Percentiles rank a stretch among this genome's conserved stretches.
These are phyloP conservation scores for Electrophaes corylata DNA, from an alignment of 2,888 invertebrate species.

Conservation along the genomic window DNA sequence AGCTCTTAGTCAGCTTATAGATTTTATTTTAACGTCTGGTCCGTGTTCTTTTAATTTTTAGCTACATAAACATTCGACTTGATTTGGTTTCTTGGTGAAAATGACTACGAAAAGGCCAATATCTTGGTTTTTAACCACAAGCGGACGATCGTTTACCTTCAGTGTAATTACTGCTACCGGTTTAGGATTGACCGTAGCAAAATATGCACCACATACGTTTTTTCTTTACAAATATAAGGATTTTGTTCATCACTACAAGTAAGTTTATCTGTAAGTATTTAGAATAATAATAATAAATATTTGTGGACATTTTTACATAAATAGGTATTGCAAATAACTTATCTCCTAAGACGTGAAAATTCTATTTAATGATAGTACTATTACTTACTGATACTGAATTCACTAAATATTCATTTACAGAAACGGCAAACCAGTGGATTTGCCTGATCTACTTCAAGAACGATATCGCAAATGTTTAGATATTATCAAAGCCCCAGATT, in stretches of 20 bases:
- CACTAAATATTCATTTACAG: conserved; percentile 64
- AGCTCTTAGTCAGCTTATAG: no score
- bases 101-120: conserved; percentile 64
- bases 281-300: no score
- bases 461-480: conserved; percentile 84
- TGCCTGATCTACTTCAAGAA: conserved; percentile 76
- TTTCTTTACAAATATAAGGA: conserved; percentile 85
- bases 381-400: not conserved
- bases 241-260: conserved; percentile 87
- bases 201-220: conserved; percentile 86
- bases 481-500: conserved; percentile 81
- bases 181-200: conserved; percentile 49
- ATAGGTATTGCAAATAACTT: no score
- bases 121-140: conserved; percentile 82
- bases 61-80: not conserved
- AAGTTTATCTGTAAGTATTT: conserved; percentile 19
- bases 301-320: no score
- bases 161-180: conserved; percentile 70
- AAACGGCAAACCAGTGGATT: conserved; percentile 83
- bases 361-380: no score
- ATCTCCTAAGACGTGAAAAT: no score
- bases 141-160: conserved; percentile 81
- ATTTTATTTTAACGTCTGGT: no score
- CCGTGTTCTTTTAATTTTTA: no score
- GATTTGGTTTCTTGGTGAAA: conserved; percentile 21